Evolutionary conservation across 92 coral and sea anemone genomes (phyloP).

Genomic region (Epizoanthus scotinus): DNA sequence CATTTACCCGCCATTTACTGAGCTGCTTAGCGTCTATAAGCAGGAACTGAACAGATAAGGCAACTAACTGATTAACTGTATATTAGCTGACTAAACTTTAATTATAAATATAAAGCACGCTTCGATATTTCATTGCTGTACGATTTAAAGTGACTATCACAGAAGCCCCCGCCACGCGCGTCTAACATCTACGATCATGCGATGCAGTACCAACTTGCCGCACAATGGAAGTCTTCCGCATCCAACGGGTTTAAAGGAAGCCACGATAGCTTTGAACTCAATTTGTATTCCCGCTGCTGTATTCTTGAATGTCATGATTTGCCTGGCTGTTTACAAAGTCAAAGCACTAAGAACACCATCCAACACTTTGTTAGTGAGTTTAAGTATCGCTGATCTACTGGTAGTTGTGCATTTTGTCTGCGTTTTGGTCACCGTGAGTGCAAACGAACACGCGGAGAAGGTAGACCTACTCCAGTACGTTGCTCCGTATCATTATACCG

Average conservation of each 20-base stretch:
- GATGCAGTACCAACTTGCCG: too few relatives aligned
- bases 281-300: background rate
- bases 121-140: too few relatives aligned
- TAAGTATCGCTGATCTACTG: slow-evolving; percentile 12
- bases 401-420: slow-evolving; percentile 5
- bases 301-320: background rate
- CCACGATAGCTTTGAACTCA: background rate
- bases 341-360: slow-evolving; percentile 13
- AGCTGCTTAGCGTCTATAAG: too few relatives aligned
- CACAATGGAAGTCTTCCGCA: too few relatives aligned
- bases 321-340: slow-evolving; percentile 18
- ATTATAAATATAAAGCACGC: too few relatives aligned
- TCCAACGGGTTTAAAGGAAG: background rate
- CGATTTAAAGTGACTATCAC: too few relatives aligned
- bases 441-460: background rate
- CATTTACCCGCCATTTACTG: too few relatives aligned
- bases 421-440: background rate
- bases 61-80: too few relatives aligned
- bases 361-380: background rate
- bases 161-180: too few relatives aligned
- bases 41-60: too few relatives aligned
- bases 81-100: too few relatives aligned
- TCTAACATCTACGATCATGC: too few relatives aligned
- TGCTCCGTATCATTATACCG: slow-evolving; percentile 17
- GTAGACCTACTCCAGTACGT: background rate